Evolutionary conservation across 1,140 invertebrate genomes (phyloP).

Genomic region (Meloidogyne chitwoodi): DNA sequence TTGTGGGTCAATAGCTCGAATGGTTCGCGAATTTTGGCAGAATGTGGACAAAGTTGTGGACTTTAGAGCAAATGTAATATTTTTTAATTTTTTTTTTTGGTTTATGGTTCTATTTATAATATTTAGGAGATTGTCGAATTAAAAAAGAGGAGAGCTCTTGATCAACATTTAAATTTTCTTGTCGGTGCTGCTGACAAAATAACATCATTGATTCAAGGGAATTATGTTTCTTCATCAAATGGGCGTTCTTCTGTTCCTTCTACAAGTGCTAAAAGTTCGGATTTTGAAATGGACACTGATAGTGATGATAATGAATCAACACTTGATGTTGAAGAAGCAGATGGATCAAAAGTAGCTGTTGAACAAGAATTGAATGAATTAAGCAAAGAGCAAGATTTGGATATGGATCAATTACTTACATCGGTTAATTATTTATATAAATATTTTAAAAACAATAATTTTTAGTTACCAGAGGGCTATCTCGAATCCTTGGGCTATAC

Average conservation of each 20-base stretch:
- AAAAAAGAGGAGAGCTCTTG: slow-evolving; percentile 77
- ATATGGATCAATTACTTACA: slow-evolving; percentile 73
- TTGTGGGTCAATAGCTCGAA: slow-evolving; percentile 82
- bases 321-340: slow-evolving; percentile 77
- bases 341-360: slow-evolving; percentile 66
- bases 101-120: not conserved
- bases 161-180: slow-evolving; percentile 94
- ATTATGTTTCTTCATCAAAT: slow-evolving; percentile 45
- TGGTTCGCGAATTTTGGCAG: slow-evolving; percentile 86
- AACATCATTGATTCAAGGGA: slow-evolving; percentile 67
- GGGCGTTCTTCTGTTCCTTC: slow-evolving; percentile 7
- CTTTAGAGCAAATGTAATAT: slow-evolving; percentile 32
- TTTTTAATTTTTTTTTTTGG: slow-evolving; percentile 8
- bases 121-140: slow-evolving; percentile 53
- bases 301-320: slow-evolving; percentile 91
- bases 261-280: slow-evolving; percentile 29
- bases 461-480: slow-evolving; percentile 38
- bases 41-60: slow-evolving; percentile 57
- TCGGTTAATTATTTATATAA: slow-evolving; percentile 20
- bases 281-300: slow-evolving; percentile 69
- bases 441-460: not conserved
- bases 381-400: slow-evolving; percentile 81
- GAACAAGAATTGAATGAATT: slow-evolving; percentile 76
- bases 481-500: slow-evolving; percentile 14
- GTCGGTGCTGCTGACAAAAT: slow-evolving; percentile 98